Conservation (phyloP, 2,113 vertebrate species). For the Esox niger region DNA sequence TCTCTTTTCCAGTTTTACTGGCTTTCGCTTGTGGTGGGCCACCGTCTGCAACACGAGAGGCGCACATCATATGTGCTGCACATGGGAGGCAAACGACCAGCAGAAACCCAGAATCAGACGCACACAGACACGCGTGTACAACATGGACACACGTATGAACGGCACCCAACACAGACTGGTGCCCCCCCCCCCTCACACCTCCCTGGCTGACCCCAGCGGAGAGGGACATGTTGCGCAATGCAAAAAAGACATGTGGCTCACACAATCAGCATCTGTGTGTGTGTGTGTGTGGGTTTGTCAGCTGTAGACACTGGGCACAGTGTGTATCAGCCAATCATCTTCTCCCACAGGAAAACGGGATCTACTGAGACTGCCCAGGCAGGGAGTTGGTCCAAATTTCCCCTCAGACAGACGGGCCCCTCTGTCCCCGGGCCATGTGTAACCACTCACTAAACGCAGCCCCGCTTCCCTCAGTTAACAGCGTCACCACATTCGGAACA, state of each 20-base stretch:
- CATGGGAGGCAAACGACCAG: background rate
- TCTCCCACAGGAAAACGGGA: background rate
- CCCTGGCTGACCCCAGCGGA: too few species aligned
- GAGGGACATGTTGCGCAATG: background rate
- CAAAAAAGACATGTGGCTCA: too few species aligned
- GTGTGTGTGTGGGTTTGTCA: background rate
- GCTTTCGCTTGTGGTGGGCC: constrained; percentile 13
- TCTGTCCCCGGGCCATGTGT: constrained; percentile 3
- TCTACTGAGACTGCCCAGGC: constrained; percentile 2
- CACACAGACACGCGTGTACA: background rate
- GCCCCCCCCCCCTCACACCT: too few species aligned
- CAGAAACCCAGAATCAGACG: background rate
- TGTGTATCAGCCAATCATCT: background rate
- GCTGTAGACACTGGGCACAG: constrained; percentile 6
- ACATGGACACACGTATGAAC: background rate
- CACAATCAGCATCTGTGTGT: too few species aligned
- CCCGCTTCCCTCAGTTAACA: too few species aligned
- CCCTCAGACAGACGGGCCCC: constrained; percentile 4
- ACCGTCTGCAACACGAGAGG: constrained; percentile 21
- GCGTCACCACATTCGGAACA: too few species aligned
- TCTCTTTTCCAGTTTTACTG: constrained; percentile 4
- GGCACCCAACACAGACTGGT: too few species aligned
- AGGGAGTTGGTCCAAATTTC: background rate
- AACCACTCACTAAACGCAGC: background rate
- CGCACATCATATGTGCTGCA: constrained; percentile 24